phyloP scores from a whole-genome alignment of 2,888 invertebrate genomes.

The Syrphus vitripennis region DNA sequence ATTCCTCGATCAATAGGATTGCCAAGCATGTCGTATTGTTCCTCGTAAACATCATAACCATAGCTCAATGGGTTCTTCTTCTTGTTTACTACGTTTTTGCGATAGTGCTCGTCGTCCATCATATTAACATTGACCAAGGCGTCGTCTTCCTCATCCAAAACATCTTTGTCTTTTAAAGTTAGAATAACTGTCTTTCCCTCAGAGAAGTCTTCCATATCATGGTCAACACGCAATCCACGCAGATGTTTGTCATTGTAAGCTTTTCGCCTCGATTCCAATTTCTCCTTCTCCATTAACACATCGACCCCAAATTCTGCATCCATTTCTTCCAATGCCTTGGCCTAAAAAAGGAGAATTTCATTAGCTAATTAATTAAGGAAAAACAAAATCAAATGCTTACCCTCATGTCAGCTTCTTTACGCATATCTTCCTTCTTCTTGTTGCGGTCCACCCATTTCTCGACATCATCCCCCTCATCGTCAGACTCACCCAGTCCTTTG shows the following conservation, averaged over 20 bases:
- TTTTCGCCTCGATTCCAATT: constrained; percentile 82
- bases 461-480: constrained; percentile 89
- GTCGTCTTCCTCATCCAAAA: constrained; percentile 93
- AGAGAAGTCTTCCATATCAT: constrained; percentile 86
- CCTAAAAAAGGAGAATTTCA: constrained; percentile 82
- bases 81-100: constrained; percentile 91
- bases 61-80: constrained; percentile 92
- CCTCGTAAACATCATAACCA: constrained; percentile 92
- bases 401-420: constrained; percentile 90
- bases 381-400: constrained; percentile 73
- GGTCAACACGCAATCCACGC: constrained; percentile 92
- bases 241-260: constrained; percentile 89
- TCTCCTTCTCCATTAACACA: constrained; percentile 91
- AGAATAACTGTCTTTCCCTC: constrained; percentile 94
- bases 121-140: constrained; percentile 96
- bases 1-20: constrained; percentile 86
- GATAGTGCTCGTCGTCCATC: constrained; percentile 91
- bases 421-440: constrained; percentile 89
- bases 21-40: constrained; percentile 87
- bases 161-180: constrained; percentile 95
- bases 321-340: constrained; percentile 95
- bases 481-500: constrained; percentile 90
- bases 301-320: constrained; percentile 96
- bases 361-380: neutral
- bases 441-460: constrained; percentile 92